These are phyloP conservation scores for Coptodon rendalli DNA, from an alignment of 2,113 vertebrate species.

Conservation along the genomic window DNA sequence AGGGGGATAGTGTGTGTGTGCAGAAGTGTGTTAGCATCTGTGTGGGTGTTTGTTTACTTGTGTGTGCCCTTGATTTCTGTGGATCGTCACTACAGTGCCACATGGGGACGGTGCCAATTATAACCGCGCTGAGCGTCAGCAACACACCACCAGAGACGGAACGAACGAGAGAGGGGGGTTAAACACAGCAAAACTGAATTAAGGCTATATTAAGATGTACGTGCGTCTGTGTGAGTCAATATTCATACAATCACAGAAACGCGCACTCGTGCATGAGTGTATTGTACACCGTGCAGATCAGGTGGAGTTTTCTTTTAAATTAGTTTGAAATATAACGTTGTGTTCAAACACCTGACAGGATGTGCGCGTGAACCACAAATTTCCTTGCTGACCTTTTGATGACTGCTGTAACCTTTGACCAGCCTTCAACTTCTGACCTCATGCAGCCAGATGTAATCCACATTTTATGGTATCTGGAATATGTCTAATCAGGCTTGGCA, in stretches of 20 bases:
- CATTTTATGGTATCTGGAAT: background rate
- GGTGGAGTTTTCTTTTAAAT: conserved; percentile 7
- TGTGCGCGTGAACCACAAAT: background rate
- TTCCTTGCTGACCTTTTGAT: background rate
- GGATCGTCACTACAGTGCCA: conserved; percentile 42
- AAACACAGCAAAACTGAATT: background rate
- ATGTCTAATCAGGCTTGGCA: background rate
- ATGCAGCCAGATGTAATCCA: background rate
- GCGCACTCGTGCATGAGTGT: background rate
- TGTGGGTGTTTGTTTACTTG: conserved; percentile 52
- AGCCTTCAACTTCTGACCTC: background rate
- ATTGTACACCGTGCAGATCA: background rate
- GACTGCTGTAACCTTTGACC: background rate
- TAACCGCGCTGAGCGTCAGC: conserved; percentile 37
- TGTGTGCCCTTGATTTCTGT: conserved; percentile 40
- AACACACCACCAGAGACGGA: conserved; percentile 2
- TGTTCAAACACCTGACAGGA: background rate
- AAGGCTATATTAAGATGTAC: background rate
- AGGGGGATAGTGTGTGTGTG: background rate
- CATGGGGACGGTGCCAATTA: conserved; percentile 61
- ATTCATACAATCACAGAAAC: background rate
- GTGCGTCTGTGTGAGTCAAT: background rate
- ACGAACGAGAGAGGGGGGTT: background rate
- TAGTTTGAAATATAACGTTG: background rate
- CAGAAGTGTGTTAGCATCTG: background rate